phyloP scores from a whole-genome alignment of 37 sponge, comb jelly and placozoan genomes.

The Lycopodina hypogea region DNA sequence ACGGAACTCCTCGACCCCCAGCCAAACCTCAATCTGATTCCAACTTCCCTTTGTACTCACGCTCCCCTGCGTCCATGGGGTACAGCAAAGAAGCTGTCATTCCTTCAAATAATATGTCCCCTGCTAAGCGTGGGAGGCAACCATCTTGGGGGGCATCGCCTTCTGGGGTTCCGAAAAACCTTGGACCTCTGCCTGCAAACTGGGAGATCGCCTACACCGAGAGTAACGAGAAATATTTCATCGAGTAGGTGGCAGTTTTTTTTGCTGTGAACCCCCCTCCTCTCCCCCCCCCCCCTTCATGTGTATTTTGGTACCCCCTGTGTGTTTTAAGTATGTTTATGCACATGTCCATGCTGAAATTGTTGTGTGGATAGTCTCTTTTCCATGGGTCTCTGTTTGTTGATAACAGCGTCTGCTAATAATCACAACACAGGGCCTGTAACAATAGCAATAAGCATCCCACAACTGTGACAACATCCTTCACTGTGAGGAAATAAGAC shows the following conservation, averaged over 20 bases:
- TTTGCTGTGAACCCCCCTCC: no score
- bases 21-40: slow-evolving; percentile 55
- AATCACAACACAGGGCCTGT: no score
- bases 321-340: background rate
- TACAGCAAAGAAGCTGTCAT: slow-evolving; percentile 50
- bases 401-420: no score
- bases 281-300: no score
- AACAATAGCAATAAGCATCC: no score
- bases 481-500: no score
- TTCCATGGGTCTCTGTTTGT: no score
- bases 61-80: slow-evolving; percentile 47
- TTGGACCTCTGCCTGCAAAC: slow-evolving; percentile 91
- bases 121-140: background rate
- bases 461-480: no score
- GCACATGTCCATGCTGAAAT: slow-evolving; percentile 3
- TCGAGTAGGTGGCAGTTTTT: slow-evolving; percentile 82
- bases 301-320: background rate
- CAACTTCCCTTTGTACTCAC: slow-evolving; percentile 37
- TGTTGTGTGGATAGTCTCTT: no score
- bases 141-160: background rate
- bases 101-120: slow-evolving; percentile 20
- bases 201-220: slow-evolving; percentile 98
- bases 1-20: slow-evolving; percentile 95
- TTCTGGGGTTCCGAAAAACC: slow-evolving; percentile 29
- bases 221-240: slow-evolving; percentile 92